Evolutionary conservation across 2,797 vertebrate genomes (phyloP).

Genomic region (Distichodus sexfasciatus): DNA sequence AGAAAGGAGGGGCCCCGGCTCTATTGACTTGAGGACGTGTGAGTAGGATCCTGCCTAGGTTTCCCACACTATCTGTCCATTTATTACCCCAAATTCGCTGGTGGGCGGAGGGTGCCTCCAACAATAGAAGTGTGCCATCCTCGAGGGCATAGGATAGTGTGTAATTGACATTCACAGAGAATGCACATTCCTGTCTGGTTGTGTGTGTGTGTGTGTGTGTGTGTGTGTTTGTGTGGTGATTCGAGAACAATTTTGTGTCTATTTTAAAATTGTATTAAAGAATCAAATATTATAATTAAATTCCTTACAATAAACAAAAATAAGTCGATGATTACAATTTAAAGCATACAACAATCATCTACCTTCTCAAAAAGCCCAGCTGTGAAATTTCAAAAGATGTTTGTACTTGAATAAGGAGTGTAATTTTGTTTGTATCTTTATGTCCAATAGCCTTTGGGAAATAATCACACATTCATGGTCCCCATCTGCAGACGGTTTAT

Average conservation of each 20-base stretch:
- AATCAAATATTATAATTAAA: too few relatives aligned
- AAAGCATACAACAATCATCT: background rate
- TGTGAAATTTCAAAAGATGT: conserved; percentile 26
- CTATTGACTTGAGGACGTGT: conserved; percentile 67
- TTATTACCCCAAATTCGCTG: conserved; percentile 71
- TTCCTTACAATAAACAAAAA: background rate
- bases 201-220: conserved; percentile 15
- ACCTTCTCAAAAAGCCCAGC: background rate
- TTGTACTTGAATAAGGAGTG: conserved; percentile 36
- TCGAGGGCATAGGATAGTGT: conserved; percentile 56
- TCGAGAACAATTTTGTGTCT: too few relatives aligned
- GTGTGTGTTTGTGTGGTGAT: background rate
- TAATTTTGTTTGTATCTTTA: conserved; percentile 40
- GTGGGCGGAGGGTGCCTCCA: conserved; percentile 45
- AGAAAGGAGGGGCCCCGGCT: conserved; percentile 18
- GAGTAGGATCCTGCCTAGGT: conserved; percentile 73
- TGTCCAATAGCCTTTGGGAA: conserved; percentile 31
- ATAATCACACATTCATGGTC: conserved; percentile 32
- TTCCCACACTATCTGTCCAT: conserved; percentile 83
- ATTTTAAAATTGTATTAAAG: too few relatives aligned
- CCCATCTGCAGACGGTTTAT: conserved; percentile 53
- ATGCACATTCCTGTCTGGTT: conserved; percentile 38
- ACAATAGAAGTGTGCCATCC: conserved; percentile 84
- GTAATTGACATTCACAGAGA: conserved; percentile 61
- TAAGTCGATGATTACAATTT: background rate